Base-by-base conservation (phyloP, 2,888 invertebrate genomes). In the Chloromyia formosa region DNA sequence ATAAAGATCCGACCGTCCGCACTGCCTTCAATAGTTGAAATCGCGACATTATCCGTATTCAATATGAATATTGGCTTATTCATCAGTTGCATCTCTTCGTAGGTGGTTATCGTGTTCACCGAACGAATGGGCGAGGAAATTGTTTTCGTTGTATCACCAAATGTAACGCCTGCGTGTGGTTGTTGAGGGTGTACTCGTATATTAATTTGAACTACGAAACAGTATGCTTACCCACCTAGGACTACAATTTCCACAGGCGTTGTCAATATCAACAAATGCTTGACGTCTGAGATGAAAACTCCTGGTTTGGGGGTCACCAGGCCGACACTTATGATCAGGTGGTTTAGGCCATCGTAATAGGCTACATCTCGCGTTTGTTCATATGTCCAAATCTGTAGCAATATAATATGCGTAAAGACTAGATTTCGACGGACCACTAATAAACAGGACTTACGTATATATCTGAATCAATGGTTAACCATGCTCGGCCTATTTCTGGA, bases 401-500 rank as follows among this genome's bases (percentile, higher is more conserved):
- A 56, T n/a, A 35, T 35, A 35, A 35, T 35, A n/a, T n/a, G n/a
- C n/a, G n/a, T n/a, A n/a, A n/a, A n/a, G n/a, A n/a, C n/a, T n/a
- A n/a, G n/a, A n/a, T n/a, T n/a, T n/a, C 14, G 22, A 40, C 14
- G 20, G 18, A 7, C 40, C 5, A 12, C 12, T 49, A 42, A 9
- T 5, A 42, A 40, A 49, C 60, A 4, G 23, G 23, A 12, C 79
- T 78, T 45, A 98, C 91, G 87, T 97, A 99, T 80, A 99, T 94
- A 86, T 98, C 97, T 80, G 96, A 97, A 83, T 99, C 99, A 79
- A 99, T 95, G 4, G 97, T 95, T 74, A 99, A 87, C 98, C 98
- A 99, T 0, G 98, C 98, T 82, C 98, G 88, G 73, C 93, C 93
- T 79, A 99, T 97, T 85, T 96, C 97, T 75, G 97, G 94, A 86